Percentiles rank a stretch among this genome's conserved stretches.
Conservation (phyloP, 2,888 invertebrate species). For the Antheraea yamamai region DNA sequence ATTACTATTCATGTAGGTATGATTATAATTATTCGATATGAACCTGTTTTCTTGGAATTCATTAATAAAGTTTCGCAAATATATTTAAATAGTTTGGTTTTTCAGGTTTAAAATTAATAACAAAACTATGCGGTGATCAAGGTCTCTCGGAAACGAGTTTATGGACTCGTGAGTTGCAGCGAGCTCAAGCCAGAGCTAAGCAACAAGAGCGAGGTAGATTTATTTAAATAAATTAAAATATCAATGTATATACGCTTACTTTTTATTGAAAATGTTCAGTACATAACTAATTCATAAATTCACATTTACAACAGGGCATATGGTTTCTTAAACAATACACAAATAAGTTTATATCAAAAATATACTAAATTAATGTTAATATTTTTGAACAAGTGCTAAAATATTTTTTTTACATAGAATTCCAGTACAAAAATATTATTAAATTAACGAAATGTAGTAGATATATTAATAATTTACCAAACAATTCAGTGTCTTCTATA, state of each 20-base stretch:
- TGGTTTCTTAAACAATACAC: background rate
- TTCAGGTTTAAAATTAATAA: slow-evolving; percentile 90
- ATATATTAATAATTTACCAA: background rate
- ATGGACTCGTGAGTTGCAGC: slow-evolving; percentile 92
- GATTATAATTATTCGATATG: too few species aligned
- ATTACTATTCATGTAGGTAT: too few species aligned
- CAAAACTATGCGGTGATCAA: slow-evolving; percentile 93
- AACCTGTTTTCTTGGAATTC: background rate
- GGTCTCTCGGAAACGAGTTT: slow-evolving; percentile 94
- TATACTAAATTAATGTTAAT: background rate
- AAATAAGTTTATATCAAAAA: background rate
- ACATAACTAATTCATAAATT: background rate
- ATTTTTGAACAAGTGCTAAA: background rate
- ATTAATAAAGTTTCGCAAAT: background rate
- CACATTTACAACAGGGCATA: background rate
- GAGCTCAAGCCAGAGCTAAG: slow-evolving; percentile 81
- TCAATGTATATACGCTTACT: background rate
- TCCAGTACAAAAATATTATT: background rate
- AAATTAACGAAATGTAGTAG: too few species aligned
- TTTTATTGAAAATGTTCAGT: too few species aligned
- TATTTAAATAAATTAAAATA: background rate
- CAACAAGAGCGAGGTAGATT: slow-evolving; percentile 64
- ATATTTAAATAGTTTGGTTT: background rate
- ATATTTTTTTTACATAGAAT: background rate
- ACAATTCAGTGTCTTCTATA: slow-evolving; percentile 50